A percentile compares a stretch with the other conserved stretches of the same genome.
Conservation (phyloP, 2,797 vertebrate genomes). For the Geotrypetes seraphini region DNA sequence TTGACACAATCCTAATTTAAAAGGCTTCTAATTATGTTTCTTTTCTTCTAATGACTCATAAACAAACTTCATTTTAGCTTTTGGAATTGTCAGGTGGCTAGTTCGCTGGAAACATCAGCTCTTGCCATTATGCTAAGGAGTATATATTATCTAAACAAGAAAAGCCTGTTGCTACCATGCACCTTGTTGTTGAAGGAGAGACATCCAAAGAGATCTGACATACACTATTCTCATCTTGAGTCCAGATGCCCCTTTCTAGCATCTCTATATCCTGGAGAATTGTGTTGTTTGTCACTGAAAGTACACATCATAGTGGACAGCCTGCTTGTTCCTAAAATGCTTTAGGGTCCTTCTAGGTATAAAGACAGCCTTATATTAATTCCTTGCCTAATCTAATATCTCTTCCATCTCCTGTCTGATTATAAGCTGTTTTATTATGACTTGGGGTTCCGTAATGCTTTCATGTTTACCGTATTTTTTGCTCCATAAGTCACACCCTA, state of each 20-base stretch:
- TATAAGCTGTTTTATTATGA: too few relatives aligned
- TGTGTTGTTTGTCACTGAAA: too few relatives aligned
- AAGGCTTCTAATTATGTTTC: conserved; percentile 48
- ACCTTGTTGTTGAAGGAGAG: conserved; percentile 10
- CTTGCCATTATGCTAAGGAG: conserved; percentile 21
- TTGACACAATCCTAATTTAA: conserved; percentile 40
- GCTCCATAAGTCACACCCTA: too few relatives aligned
- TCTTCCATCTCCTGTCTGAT: too few relatives aligned
- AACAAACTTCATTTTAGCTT: conserved; percentile 37
- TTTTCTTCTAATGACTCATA: conserved; percentile 44
- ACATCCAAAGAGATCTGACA: conserved; percentile 5
- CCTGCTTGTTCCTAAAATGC: too few relatives aligned
- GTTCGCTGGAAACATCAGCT: conserved; percentile 16
- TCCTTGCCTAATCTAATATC: too few relatives aligned
- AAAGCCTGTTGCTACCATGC: conserved; percentile 18
- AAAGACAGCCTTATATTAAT: too few relatives aligned
- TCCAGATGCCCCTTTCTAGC: conserved; percentile 4
- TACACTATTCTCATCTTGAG: neutral
- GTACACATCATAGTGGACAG: too few relatives aligned
- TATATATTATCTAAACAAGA: conserved; percentile 9
- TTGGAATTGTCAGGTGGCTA: conserved; percentile 30
- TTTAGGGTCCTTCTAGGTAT: too few relatives aligned
- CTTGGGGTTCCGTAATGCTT: too few relatives aligned
- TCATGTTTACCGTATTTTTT: too few relatives aligned
- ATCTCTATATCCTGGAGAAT: too few relatives aligned